Evolutionary conservation across 2,797 vertebrate genomes (phyloP), one percentile per base, ranked within the genome.

Genomic region (Cryptoblepharus egeriae): DNA sequence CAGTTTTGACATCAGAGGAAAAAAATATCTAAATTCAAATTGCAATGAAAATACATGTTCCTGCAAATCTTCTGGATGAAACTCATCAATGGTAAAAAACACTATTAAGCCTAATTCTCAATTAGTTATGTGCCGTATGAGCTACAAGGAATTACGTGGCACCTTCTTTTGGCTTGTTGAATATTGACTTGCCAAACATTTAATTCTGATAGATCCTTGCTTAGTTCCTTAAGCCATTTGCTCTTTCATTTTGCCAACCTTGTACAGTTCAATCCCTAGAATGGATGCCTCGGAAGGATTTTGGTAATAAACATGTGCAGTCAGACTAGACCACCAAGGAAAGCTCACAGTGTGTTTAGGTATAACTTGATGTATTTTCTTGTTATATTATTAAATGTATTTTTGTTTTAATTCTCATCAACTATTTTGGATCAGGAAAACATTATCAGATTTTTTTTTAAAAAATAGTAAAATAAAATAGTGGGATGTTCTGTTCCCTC

Each of bases 231-330:
- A 65, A 0, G 3, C 24, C 61, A 42, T 49, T 55, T 83, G 57
- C 71, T 82, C 77, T 79, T 70, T 65, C 30, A 24, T 4, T 39
- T 63, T 13, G 6, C n/a, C 64, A 80, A 65, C 69, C 84, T n/a
- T 88, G 81, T 22, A 0, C 67, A 77, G 68, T 5, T 88, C 79
- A 80, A 58, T 60, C 64, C 64, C 71, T 84, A 81, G 90, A 85
- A 80, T 26, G 5, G 42, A 84, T 63, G 11, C 32, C 65, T 79
- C 82, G 61, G 37, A 45, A 68, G 72, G 52, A 80, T 0, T n/a
- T n/a, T 79, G 77, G 10, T 84, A 88, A 79, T 76, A 77, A 88
- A 85, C 10, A 45, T 69, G 30, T 52, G 39, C 45, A n/a, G 57
- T 75, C 68, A 24, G 16, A 84, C 1, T 32, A 60, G 45, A 75